These are phyloP conservation scores for Echinarachnius parma DNA, from an alignment of 53 echinoderm and acorn worm genomes.

Conservation along the genomic window DNA sequence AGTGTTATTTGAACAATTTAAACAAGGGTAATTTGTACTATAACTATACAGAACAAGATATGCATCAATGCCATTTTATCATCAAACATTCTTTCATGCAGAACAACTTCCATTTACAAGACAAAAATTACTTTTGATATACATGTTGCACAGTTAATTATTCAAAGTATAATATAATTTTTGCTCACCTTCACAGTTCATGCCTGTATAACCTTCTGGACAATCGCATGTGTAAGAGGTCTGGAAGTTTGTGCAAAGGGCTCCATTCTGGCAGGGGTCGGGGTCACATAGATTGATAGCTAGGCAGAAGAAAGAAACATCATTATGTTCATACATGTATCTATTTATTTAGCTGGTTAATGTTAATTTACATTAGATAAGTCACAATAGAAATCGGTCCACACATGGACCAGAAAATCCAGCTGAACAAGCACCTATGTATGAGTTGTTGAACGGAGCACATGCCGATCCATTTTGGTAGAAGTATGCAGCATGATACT, in stretches of 20 bases:
- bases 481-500: no score
- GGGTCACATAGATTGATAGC: slow-evolving; percentile 38
- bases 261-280: slow-evolving; percentile 38
- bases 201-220: not conserved
- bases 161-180: not conserved
- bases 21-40: no score
- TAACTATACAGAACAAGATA: not conserved
- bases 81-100: not conserved
- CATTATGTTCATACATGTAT: no score
- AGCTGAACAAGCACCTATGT: no score
- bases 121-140: not conserved
- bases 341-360: no score
- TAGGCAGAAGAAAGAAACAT: no score
- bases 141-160: not conserved
- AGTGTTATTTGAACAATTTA: no score
- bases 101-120: not conserved
- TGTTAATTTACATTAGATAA: no score
- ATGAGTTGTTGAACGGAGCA: no score
- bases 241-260: slow-evolving; percentile 22
- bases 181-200: slow-evolving; percentile 9
- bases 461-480: slow-evolving; percentile 25
- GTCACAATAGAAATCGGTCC: no score
- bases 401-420: no score
- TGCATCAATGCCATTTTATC: not conserved
- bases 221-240: not conserved